These are phyloP conservation scores for Achatina immaculata DNA, from an alignment of 1,140 invertebrate genomes.

Conservation along the genomic window DNA sequence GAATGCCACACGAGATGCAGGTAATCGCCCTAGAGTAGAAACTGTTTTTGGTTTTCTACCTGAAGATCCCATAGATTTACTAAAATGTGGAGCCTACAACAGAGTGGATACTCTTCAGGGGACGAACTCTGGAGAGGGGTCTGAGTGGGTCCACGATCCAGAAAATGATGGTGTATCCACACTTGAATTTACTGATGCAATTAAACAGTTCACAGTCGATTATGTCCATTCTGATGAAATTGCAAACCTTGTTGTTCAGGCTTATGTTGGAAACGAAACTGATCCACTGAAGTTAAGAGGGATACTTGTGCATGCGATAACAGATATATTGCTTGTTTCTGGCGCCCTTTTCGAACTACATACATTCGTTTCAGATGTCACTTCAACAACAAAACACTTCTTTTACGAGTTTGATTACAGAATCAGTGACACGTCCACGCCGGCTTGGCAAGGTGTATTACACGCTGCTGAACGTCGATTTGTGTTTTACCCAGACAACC, in stretches of 20 bases:
- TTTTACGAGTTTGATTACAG: slow-evolving; percentile 24
- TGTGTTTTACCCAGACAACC: slow-evolving; percentile 7
- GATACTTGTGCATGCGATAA: background rate
- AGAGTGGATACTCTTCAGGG: slow-evolving; percentile 9
- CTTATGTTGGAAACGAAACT: background rate
- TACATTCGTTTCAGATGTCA: background rate
- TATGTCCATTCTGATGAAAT: background rate
- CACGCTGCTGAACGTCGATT: background rate
- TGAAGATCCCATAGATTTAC: background rate
- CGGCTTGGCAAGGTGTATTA: background rate
- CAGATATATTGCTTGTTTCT: background rate
- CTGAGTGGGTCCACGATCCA: background rate
- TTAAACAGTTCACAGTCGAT: background rate
- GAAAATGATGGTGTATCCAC: background rate
- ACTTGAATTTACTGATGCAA: background rate
- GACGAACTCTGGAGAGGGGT: background rate
- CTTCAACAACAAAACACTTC: background rate
- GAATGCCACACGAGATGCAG: background rate
- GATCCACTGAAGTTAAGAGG: background rate
- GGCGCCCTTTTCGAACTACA: background rate
- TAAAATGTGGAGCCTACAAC: background rate
- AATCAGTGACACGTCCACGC: background rate
- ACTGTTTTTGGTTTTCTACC: slow-evolving; percentile 12
- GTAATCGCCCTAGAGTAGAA: background rate
- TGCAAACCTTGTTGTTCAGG: background rate